Percentiles rank a stretch among this genome's conserved stretches.
These are phyloP conservation scores for Agrochola lychnidis DNA, from an alignment of 2,888 invertebrate species.

Conservation along the genomic window DNA sequence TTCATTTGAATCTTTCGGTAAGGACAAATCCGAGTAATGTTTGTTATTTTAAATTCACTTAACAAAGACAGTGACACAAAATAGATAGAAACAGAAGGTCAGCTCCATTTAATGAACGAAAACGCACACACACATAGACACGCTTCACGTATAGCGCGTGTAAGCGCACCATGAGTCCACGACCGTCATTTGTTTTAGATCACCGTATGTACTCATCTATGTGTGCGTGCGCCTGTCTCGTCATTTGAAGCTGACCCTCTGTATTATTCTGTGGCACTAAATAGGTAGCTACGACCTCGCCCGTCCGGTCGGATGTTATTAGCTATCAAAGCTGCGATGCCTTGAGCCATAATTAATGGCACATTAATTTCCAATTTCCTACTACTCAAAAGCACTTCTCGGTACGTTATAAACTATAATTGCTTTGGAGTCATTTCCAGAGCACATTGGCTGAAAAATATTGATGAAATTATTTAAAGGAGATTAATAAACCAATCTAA, in stretches of 20 bases:
- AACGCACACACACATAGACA: neutral
- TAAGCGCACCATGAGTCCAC: neutral
- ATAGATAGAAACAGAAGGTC: neutral
- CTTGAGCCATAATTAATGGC: constrained; percentile 34
- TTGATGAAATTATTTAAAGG: neutral
- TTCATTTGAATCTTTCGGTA: neutral
- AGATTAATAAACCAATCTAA: neutral
- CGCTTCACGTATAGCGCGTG: neutral
- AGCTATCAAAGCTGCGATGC: constrained; percentile 42
- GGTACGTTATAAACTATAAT: constrained; percentile 8
- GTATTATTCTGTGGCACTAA: neutral
- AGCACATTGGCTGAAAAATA: neutral
- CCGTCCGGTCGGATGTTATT: constrained; percentile 36
- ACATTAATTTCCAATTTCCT: constrained; percentile 49
- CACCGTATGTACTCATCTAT: neutral
- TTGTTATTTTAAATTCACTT: neutral
- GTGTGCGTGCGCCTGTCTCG: no score
- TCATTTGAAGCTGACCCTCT: neutral
- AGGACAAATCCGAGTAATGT: neutral
- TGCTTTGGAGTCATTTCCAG: constrained; percentile 4
- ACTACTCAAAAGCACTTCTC: constrained; percentile 22
- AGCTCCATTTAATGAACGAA: neutral
- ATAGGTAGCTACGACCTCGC: constrained; percentile 12
- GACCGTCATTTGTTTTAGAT: neutral
- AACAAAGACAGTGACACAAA: neutral